These are phyloP conservation scores for Hybos culiciformis DNA, from an alignment of 2,888 invertebrate genomes.

Conservation along the genomic window DNA sequence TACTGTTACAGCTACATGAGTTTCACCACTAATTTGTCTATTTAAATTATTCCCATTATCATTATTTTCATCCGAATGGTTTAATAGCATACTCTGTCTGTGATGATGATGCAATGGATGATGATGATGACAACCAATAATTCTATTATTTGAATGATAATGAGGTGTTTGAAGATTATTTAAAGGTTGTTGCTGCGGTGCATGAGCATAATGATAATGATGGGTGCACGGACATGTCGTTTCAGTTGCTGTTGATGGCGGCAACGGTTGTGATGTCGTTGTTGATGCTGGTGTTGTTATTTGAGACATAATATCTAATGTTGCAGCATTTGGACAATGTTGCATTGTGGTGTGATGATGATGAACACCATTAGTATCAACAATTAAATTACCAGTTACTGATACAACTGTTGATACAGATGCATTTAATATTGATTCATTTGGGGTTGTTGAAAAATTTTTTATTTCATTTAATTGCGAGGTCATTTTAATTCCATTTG, in stretches of 20 bases:
- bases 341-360: too few relatives aligned
- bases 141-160: neutral
- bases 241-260: neutral
- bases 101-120: conserved; percentile 2
- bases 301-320: neutral
- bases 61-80: conserved; percentile 14
- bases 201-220: conserved; percentile 33
- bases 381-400: neutral
- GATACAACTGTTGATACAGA: too few relatives aligned
- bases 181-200: conserved; percentile 13
- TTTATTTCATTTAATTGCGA: conserved; percentile 1
- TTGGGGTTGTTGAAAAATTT: neutral
- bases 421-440: neutral
- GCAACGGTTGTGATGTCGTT: neutral
- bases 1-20: conserved; percentile 19
- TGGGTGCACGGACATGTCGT: conserved; percentile 24
- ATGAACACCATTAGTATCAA: neutral
- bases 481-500: conserved; percentile 1
- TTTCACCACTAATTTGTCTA: conserved; percentile 19
- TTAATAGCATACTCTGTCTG: conserved; percentile 2
- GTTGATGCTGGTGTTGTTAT: neutral
- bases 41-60: too few relatives aligned
- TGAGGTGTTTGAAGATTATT: neutral
- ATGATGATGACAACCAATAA: conserved; percentile 1
- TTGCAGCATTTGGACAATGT: too few relatives aligned